A percentile compares a stretch with the other conserved stretches of the same genome.
Conservation (phyloP, 2,888 invertebrate species). For the Caenorhabditis sp. region DNA sequence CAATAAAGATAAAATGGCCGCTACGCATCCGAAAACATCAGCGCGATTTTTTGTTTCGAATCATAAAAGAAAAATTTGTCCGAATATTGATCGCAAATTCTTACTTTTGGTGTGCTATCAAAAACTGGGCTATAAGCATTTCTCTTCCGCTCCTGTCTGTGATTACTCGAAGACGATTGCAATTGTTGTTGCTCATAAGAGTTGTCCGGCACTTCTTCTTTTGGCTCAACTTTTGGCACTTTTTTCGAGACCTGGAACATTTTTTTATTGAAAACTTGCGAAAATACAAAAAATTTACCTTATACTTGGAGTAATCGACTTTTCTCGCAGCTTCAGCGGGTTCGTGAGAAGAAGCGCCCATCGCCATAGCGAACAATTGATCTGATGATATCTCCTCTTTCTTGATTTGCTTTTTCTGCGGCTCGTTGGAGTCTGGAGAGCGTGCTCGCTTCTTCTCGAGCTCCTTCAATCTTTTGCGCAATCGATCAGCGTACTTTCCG, state of each 20-base stretch:
- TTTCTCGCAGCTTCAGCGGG: neutral
- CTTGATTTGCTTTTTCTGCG: conserved; percentile 5
- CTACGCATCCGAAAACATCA: too few species aligned
- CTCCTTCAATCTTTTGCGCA: conserved; percentile 13
- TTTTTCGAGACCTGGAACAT: conserved; percentile 2
- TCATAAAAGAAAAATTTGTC: too few species aligned
- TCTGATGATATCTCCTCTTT: conserved; percentile 5
- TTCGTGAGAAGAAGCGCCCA: conserved; percentile 9
- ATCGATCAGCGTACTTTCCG: conserved; percentile 21
- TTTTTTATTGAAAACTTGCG: neutral
- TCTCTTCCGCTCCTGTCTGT: neutral
- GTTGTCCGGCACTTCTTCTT: conserved; percentile 16
- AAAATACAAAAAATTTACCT: neutral
- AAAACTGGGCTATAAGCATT: neutral
- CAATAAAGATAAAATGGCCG: too few species aligned
- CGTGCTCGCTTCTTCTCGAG: conserved; percentile 6
- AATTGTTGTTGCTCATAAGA: conserved; percentile 13
- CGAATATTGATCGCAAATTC: too few species aligned
- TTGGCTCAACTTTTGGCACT: conserved; percentile 14
- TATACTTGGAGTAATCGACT: conserved; percentile 3
- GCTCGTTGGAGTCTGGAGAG: neutral
- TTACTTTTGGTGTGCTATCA: conserved; percentile 10
- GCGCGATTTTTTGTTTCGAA: too few species aligned
- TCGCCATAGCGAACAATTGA: conserved; percentile 24
- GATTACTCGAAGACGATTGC: neutral